phyloP scores from a whole-genome alignment of 2,113 vertebrate species.

The Neolamprologus cancellatus region DNA sequence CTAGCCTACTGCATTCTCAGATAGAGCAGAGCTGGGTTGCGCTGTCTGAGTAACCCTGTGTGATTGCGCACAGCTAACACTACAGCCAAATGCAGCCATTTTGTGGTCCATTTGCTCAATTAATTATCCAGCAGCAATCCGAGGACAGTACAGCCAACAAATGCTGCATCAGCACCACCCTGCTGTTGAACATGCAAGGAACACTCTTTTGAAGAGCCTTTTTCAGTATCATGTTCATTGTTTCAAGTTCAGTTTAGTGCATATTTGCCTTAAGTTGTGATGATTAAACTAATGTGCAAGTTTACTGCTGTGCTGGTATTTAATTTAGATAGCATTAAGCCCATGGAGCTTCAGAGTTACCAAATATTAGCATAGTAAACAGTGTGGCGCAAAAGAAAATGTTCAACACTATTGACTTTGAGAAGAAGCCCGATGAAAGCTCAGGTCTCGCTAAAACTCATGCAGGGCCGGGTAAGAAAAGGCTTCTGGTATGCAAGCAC shows the following conservation, averaged over 20 bases:
- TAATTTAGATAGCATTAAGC: not conserved
- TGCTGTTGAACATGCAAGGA: not conserved
- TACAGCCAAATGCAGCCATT: conserved; percentile 6
- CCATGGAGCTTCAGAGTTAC: not conserved
- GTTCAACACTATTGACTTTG: not conserved
- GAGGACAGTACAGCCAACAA: not conserved
- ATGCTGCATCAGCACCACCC: not conserved
- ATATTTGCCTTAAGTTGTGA: not conserved
- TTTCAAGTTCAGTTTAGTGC: not conserved
- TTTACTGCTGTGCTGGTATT: not conserved
- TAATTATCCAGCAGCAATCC: not conserved
- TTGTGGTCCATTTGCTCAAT: conserved; percentile 39
- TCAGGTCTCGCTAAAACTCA: not conserved
- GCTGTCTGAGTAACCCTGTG: not conserved
- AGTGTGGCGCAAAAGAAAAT: not conserved
- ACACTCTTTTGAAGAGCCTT: not conserved
- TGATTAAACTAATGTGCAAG: not conserved
- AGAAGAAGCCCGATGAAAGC: not conserved
- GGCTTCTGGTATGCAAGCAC: not conserved
- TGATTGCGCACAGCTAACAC: not conserved
- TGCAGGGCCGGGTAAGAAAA: not conserved
- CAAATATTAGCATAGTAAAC: conserved; percentile 17
- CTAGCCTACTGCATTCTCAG: not conserved
- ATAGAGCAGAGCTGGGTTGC: not conserved
- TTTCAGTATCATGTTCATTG: not conserved